Base-by-base conservation (phyloP, 2,888 invertebrate genomes). In the Lasioglossum malachurum region DNA sequence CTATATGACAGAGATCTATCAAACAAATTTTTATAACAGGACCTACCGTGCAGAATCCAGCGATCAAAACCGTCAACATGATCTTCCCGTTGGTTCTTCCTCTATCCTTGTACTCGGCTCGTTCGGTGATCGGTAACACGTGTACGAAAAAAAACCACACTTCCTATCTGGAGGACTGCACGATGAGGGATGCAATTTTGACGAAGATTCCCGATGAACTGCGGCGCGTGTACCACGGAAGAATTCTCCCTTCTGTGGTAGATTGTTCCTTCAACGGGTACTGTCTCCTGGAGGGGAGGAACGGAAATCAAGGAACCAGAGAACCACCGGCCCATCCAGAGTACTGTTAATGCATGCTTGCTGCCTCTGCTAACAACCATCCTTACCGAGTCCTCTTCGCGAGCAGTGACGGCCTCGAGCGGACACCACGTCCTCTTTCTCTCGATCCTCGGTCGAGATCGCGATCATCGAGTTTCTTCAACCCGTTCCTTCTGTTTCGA, bases 341-440 rank as follows among this genome's bases (percentile, higher is more conserved):
- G 94, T 94, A 95, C 95, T 95, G 95, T 95, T 95, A 95, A 95
- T 95, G 94, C 95, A 95, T 94, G 95, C 94, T 94, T 90, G 89
- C 90, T 95, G 95, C 94, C 91, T 94, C 94, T 88, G 92, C 93
- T 95, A 95, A 95, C 95, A 91, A 95, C 94, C 94, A 93, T 94
- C 91, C 93, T 93, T 91, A 89, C 80, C 81, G 83, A 90, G 86
- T 89, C 87, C 86, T 90, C 90, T 82, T 89, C 84, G 80, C 71
- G 41, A 77, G 79, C 88, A 91, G 85, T 82, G 91, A 92, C 87
- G 90, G 91, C 89, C 90, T 91, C 92, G 90, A 92, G 87, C 86
- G 81, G 86, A 82, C 87, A 75, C 73, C 71, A 86, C 76, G 57
- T 64, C 64, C 73, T 81, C 72, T 67, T 69, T 69, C 44, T 49